phyloP scores from a whole-genome alignment of 2,797 vertebrate genomes.

The Microchirus variegatus region DNA sequence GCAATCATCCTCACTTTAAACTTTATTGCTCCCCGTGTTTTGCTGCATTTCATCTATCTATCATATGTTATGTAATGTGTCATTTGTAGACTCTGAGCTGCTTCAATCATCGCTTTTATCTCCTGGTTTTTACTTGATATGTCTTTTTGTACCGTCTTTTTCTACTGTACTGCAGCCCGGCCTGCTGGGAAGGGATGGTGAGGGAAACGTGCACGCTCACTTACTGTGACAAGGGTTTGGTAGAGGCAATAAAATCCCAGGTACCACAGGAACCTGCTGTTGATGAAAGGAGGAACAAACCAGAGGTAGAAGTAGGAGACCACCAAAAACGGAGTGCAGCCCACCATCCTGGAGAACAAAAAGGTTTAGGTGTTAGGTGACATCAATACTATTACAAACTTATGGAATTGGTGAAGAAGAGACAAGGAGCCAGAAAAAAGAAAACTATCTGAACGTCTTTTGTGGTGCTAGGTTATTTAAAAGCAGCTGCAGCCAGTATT shows the following conservation, averaged over 20 bases:
- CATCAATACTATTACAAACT: not conserved
- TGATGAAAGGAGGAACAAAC: conserved; percentile 90
- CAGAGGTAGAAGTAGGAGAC: conserved; percentile 95
- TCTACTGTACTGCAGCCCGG: not conserved
- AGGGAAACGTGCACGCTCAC: conserved; percentile 54
- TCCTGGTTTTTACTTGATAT: not conserved
- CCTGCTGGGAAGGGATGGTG: too few relatives aligned
- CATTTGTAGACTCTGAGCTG: conserved; percentile 6
- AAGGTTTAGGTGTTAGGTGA: not conserved
- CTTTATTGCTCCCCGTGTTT: conserved; percentile 15
- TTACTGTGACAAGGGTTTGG: conserved; percentile 94
- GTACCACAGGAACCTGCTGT: conserved; percentile 89
- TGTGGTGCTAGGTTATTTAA: not conserved
- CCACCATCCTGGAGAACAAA: conserved; percentile 86
- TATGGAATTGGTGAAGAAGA: not conserved
- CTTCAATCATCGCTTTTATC: conserved; percentile 35
- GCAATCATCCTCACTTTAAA: conserved; percentile 35
- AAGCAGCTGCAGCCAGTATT: not conserved
- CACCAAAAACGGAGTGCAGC: conserved; percentile 89
- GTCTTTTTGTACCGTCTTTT: not conserved
- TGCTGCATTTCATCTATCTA: conserved; percentile 24
- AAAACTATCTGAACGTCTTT: not conserved
- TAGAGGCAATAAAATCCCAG: conserved; percentile 91
- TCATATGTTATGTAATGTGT: conserved; percentile 28
- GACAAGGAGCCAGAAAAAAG: not conserved